Conservation (phyloP, 1,140 invertebrate species). For the Saccostrea cuccullata region DNA sequence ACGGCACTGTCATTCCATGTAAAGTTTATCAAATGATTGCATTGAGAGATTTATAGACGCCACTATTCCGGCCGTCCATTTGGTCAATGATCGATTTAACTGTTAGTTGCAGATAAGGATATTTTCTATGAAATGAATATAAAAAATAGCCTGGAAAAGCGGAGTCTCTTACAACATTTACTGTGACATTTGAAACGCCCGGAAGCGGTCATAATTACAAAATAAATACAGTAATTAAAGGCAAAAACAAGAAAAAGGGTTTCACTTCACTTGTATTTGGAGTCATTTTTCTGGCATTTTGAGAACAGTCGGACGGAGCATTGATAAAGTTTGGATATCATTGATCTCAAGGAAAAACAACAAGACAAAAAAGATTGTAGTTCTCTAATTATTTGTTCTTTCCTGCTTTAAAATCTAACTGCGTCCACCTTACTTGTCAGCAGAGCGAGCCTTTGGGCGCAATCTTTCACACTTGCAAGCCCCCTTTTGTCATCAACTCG, state of each 20-base stretch:
- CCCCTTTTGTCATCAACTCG: neutral
- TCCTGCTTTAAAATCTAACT: neutral
- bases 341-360: neutral
- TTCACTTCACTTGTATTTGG: neutral
- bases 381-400: neutral
- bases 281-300: neutral
- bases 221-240: slow-evolving; percentile 27
- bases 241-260: neutral
- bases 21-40: slow-evolving; percentile 4
- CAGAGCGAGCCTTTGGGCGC: neutral
- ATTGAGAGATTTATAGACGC: slow-evolving; percentile 3
- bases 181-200: slow-evolving; percentile 15
- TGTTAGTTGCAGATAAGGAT: neutral
- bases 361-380: neutral
- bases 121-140: neutral
- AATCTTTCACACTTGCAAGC: neutral
- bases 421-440: slow-evolving; percentile 6
- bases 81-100: slow-evolving; percentile 7
- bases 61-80: neutral
- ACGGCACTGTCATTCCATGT: neutral
- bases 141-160: neutral
- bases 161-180: neutral
- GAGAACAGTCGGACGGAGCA: neutral
- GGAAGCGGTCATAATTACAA: neutral
- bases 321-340: neutral